Evolutionary conservation across 1,140 invertebrate genomes (phyloP), one percentile per base, ranked within the genome.

Genomic region (Arion vulgaris): DNA sequence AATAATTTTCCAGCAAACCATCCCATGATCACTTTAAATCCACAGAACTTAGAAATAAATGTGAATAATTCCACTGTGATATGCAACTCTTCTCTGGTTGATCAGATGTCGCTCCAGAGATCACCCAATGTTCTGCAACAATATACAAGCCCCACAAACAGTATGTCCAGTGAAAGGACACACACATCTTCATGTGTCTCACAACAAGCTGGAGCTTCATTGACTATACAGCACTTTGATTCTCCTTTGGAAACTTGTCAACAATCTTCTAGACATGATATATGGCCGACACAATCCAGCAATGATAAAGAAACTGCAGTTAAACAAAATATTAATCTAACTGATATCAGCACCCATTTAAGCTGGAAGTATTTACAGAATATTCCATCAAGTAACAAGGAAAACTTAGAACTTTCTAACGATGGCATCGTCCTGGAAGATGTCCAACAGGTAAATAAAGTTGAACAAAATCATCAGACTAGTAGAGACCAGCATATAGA

Each of bases 321-420:
- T 57, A 80, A 72, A 71, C 75, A 73, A 34, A 79, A 49, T n/a
- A 73, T 81, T 11, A 73, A 86, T 75, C 38, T 86, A 26, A 81
- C 38, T n/a, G 85, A 86, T 66, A 84, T 84, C 32, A 83, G 82
- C 57, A 80, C 66, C 28, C 80, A 84, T 62, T 69, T 83, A 19
- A 82, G 85, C 62, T 84, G 85, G 81, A 80, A 68, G 49, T 84
- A 83, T 77, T 57, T 84, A 17, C 85, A 84, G 41, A 75, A 84
- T 32, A 11, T 66, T 7, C 11, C 62, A 5, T 5, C n/a, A n/a
- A 32, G 23, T 82, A 38, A 51, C 80, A 11, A n/a, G 36, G 19
- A 9, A 17, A 4, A 9, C 32, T 0, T 19, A 13, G 19, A n/a
- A 19, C 13, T 53, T 19, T n/a, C 7, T 23, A 13, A 41, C 13